These are phyloP conservation scores for Karalla daura DNA, from an alignment of 2,797 vertebrate genomes.

Conservation along the genomic window DNA sequence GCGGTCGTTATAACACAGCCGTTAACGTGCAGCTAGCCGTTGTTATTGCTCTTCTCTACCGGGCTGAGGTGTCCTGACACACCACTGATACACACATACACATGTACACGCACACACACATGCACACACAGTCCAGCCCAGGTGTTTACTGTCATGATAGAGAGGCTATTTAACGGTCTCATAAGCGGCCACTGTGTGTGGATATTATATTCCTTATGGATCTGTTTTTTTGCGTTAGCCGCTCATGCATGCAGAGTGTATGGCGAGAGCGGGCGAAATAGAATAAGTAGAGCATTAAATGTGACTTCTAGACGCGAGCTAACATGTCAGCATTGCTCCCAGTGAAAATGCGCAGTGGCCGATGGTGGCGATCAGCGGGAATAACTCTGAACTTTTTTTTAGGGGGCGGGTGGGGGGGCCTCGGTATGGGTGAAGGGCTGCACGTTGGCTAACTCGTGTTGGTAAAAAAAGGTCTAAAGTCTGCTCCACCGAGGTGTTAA, in stretches of 20 bases:
- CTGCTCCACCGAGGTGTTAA: not conserved
- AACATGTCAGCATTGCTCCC: not conserved
- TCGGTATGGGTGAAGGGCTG: constrained; percentile 15
- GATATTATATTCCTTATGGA: constrained; percentile 1
- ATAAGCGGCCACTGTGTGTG: not conserved
- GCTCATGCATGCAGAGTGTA: not conserved
- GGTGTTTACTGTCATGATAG: constrained; percentile 31
- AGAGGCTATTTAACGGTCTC: constrained; percentile 25
- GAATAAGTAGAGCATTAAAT: too few species aligned
- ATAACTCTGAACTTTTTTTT: constrained; percentile 12
- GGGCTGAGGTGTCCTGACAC: constrained; percentile 61
- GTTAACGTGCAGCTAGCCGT: constrained; percentile 47
- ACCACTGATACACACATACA: constrained; percentile 49
- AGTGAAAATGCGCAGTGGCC: not conserved
- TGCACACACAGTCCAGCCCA: constrained; percentile 36
- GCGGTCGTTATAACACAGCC: too few species aligned
- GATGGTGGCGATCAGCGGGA: not conserved
- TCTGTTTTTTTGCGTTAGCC: constrained; percentile 26
- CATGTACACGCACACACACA: too few species aligned
- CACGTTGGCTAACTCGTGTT: not conserved
- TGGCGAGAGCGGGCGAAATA: too few species aligned
- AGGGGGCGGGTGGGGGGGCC: too few species aligned
- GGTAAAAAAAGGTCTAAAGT: constrained; percentile 19
- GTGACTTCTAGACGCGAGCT: not conserved
- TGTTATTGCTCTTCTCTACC: constrained; percentile 41